Conservation (phyloP, 2,113 vertebrate genomes). For the Equus quagga region DNA sequence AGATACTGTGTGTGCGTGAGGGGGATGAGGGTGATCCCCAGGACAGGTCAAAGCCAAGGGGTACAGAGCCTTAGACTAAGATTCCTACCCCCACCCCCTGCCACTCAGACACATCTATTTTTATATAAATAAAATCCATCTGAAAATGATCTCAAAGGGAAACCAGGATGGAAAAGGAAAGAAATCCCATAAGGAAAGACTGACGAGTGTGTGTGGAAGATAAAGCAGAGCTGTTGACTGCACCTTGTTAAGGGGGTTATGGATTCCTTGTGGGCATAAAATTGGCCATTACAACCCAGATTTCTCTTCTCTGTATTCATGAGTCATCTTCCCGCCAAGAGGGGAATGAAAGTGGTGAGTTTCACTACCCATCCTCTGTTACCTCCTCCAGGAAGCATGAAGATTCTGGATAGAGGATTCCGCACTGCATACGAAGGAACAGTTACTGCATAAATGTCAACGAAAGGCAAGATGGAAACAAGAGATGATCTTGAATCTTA, state of each 20-base stretch:
- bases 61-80: neutral
- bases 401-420: neutral
- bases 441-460: neutral
- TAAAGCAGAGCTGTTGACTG: neutral
- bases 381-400: neutral
- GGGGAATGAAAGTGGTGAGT: too few relatives aligned
- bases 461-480: neutral
- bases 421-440: neutral
- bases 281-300: neutral
- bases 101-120: neutral
- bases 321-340: neutral
- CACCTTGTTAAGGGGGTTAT: neutral
- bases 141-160: slow-evolving; percentile 27
- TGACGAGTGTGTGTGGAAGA: neutral
- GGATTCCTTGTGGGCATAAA: neutral
- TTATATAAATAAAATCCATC: neutral
- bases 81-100: neutral
- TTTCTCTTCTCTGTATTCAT: neutral
- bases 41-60: neutral
- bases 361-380: neutral
- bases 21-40: neutral
- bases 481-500: neutral
- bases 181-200: neutral
- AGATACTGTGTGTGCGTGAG: neutral
- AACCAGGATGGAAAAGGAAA: neutral